Base-by-base conservation (phyloP, 1,140 invertebrate species). In the Plutomurus gul region DNA sequence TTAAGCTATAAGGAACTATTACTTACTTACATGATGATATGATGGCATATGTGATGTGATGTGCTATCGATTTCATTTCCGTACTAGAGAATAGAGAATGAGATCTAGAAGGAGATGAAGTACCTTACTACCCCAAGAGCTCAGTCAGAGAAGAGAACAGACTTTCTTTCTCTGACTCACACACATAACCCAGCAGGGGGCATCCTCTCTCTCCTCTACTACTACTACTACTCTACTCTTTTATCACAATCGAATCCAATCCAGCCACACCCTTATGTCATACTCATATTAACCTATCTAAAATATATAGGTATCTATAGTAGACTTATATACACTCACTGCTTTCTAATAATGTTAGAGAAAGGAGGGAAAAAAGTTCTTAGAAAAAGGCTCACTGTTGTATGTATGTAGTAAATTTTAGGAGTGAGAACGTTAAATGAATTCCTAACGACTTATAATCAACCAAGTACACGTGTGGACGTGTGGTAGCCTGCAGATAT, bases 31-130 rank as follows among this genome's bases (percentile, higher is more conserved):
- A 65, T 65, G 56, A 65, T 65, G 56, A 65, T 65, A 30, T 65
- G 56, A 65, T 65, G 56, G 56, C 56, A 65, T 65, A 65, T 65
- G 56, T n/a, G 56, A 60, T 60, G 51, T 60, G 51, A 65, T 65
- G 56, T 65, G 25, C 56, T 65, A 65, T 65, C 56, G 56, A 65
- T 65, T 65, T 65, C 56, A 65, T 30, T 65, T 65, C 56, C 16
- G 25, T 65, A 65, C 36, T 33, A 65, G 56, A 65, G 56, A 65
- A 65, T 33, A 65, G 56, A 65, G 56, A 65, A 65, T 65, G 56
- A 65, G 56, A 65, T 65, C 56, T 65, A 30, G 36, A 65, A 65
- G 30, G 56, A 65, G 56, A 65, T 65, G 56, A 65, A 65, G 56
- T 65, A 65, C 56, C 56, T 51, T 65, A 65, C 30, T 65, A 65